Percentiles rank a stretch among this genome's conserved stretches.
phyloP scores from a whole-genome alignment of 35 echinoderm and acorn worm genomes.

The Eucidaris tribuloides region DNA sequence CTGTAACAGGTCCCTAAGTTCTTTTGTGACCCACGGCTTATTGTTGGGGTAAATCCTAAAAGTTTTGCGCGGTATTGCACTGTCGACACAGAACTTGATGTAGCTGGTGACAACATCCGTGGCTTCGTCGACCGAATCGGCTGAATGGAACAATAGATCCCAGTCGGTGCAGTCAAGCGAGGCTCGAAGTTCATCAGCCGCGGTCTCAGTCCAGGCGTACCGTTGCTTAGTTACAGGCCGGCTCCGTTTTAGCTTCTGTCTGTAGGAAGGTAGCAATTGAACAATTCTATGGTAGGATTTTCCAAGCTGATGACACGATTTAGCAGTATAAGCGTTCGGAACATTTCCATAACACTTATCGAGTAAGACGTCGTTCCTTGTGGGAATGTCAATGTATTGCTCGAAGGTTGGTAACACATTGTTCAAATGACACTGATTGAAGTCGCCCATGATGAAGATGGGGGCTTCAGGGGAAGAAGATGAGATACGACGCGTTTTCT shows the following conservation, averaged over 20 bases:
- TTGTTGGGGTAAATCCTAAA: conserved; percentile 22
- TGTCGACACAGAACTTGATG: conserved; percentile 46
- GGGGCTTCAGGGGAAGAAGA: background rate
- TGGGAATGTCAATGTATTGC: conserved; percentile 41
- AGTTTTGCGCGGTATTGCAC: background rate
- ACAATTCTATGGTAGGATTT: background rate
- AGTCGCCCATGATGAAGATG: conserved; percentile 5
- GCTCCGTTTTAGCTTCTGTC: background rate
- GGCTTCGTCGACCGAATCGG: background rate
- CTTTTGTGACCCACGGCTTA: conserved; percentile 57
- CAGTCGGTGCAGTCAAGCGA: conserved; percentile 46
- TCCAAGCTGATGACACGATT: background rate
- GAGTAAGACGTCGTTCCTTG: conserved; percentile 7
- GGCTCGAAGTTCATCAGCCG: conserved; percentile 5
- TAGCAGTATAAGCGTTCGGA: no score
- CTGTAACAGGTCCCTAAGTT: conserved; percentile 27
- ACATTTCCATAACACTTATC: conserved; percentile 36
- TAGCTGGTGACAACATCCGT: conserved; percentile 35
- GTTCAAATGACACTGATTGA: conserved; percentile 10
- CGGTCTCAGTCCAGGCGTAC: background rate
- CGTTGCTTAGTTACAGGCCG: background rate
- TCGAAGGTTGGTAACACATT: background rate
- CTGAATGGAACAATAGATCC: conserved; percentile 38
- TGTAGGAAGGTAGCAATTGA: background rate
- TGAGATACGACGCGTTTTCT: background rate